Conservation (phyloP, 1,140 invertebrate species). For the Macrobrachium nipponense region DNA sequence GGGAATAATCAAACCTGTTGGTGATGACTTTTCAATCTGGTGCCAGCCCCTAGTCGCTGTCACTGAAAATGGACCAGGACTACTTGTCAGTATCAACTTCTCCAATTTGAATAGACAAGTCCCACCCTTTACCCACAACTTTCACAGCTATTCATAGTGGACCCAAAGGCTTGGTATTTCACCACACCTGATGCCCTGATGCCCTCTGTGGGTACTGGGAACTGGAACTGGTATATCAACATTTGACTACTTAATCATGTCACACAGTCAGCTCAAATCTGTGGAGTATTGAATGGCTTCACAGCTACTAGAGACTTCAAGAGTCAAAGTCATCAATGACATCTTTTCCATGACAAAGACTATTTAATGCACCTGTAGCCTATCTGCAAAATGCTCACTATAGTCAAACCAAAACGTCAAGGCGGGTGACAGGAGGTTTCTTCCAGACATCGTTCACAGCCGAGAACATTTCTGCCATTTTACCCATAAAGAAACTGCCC, state of each 20-base stretch:
- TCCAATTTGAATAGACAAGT: slow-evolving; percentile 32
- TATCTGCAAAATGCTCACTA: background rate
- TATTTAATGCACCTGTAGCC: background rate
- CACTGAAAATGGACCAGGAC: slow-evolving; percentile 1
- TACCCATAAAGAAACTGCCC: too few relatives aligned
- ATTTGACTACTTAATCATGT: background rate
- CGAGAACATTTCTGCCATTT: too few relatives aligned
- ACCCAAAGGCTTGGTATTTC: background rate
- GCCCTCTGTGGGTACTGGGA: slow-evolving; percentile 12
- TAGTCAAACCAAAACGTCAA: too few relatives aligned
- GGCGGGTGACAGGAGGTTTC: too few relatives aligned
- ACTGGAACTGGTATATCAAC: too few relatives aligned
- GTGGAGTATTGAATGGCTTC: too few relatives aligned
- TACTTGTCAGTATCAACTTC: slow-evolving; percentile 29
- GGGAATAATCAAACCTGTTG: slow-evolving; percentile 38
- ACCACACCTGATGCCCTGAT: slow-evolving; percentile 13
- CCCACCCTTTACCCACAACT: slow-evolving; percentile 32
- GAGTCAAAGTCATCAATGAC: background rate
- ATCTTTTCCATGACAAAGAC: background rate
- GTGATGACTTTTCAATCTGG: slow-evolving; percentile 37
- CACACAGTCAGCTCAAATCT: background rate
- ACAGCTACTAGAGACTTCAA: too few relatives aligned
- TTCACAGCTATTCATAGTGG: slow-evolving; percentile 19
- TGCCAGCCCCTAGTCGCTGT: slow-evolving; percentile 34
- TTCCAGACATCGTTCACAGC: too few relatives aligned